A percentile compares a stretch with the other conserved stretches of the same genome.
Conservation (phyloP, 2,113 vertebrate genomes). For the Erythrocercus mccallii region DNA sequence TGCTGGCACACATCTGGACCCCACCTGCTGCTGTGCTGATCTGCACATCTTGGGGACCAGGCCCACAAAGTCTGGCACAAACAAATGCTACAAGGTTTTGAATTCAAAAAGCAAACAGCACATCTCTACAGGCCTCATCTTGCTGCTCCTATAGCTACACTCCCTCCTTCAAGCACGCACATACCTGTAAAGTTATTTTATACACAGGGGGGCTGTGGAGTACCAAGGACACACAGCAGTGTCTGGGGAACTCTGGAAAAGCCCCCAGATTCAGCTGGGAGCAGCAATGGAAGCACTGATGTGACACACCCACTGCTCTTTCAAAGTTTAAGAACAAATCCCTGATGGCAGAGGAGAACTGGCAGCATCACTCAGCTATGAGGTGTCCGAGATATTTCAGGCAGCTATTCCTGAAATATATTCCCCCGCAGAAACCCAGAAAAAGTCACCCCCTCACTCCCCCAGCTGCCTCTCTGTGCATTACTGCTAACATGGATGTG, state of each 20-base stretch:
- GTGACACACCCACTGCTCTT: neutral
- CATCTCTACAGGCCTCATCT: neutral
- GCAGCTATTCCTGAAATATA: conserved; percentile 17
- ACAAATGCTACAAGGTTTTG: rapidly evolving
- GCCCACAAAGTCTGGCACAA: neutral
- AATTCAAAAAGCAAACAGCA: neutral
- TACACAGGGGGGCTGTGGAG: neutral
- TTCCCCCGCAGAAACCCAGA: conserved; percentile 25
- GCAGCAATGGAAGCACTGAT: neutral
- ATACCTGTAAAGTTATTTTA: neutral
- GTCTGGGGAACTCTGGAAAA: neutral
- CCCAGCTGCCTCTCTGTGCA: conserved; percentile 11
- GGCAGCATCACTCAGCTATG: neutral
- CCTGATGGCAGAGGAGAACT: neutral
- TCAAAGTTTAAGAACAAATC: neutral
- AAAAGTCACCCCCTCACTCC: conserved; percentile 45
- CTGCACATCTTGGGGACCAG: neutral
- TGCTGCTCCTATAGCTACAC: neutral
- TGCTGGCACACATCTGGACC: neutral
- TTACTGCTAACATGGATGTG: conserved; percentile 39
- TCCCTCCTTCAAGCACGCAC: neutral
- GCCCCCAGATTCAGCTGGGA: neutral
- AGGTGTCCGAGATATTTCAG: conserved; percentile 31
- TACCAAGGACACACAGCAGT: neutral
- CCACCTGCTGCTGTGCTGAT: neutral